Conservation (phyloP, 2,113 vertebrate species). For the Macroglossus sobrinus region DNA sequence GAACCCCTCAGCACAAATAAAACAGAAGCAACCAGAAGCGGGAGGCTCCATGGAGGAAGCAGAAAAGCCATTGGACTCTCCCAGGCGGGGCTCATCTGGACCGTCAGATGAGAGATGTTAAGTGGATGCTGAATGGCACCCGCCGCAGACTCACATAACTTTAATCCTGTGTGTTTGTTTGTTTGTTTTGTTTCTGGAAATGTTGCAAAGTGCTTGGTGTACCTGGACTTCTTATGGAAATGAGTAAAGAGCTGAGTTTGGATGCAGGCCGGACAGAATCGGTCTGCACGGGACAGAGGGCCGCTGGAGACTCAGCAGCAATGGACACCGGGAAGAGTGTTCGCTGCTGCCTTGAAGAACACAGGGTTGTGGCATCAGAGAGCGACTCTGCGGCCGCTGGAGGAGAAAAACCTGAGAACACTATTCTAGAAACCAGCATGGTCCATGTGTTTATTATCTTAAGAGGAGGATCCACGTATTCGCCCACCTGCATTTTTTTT, state of each 20-base stretch:
- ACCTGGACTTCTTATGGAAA: neutral
- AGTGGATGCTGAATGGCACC: fast-evolving
- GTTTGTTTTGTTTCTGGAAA: neutral
- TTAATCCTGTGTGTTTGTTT: neutral
- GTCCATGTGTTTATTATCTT: neutral
- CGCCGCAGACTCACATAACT: neutral
- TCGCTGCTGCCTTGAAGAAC: neutral
- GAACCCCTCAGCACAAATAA: neutral
- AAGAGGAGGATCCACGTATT: neutral
- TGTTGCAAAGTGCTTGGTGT: neutral
- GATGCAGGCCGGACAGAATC: neutral
- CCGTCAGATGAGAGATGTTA: neutral
- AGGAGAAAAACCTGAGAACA: neutral
- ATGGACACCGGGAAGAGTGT: fast-evolving
- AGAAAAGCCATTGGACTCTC: neutral
- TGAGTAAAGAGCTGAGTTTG: neutral
- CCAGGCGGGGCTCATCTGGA: neutral
- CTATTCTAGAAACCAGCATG: neutral
- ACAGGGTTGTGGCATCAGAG: neutral
- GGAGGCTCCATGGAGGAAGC: neutral
- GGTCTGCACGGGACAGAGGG: neutral
- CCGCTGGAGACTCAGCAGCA: neutral
- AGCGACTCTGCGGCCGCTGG: neutral
- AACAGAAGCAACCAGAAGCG: neutral
- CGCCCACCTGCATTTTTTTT: neutral